These are phyloP conservation scores for Maniola hyperantus DNA, from an alignment of 2,888 invertebrate species.

Conservation along the genomic window DNA sequence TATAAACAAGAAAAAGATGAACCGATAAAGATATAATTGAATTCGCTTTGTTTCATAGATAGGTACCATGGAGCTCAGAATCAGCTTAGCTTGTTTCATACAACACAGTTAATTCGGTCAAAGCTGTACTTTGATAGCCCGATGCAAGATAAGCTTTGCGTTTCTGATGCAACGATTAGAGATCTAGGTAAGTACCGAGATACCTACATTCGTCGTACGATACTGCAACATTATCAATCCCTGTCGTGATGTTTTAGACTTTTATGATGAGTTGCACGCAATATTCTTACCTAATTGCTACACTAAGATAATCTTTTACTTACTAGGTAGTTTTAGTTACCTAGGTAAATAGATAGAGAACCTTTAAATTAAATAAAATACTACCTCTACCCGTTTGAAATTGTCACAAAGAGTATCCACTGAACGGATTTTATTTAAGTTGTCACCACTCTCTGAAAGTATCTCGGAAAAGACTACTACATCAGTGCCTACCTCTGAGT, in stretches of 20 bases:
- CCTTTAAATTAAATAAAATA: too few species aligned
- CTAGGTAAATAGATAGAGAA: neutral
- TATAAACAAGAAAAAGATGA: slow-evolving; percentile 33
- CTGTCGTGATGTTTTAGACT: neutral
- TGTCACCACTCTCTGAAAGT: too few species aligned
- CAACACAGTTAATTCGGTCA: slow-evolving; percentile 35
- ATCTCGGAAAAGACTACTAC: too few species aligned
- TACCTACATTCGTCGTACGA: neutral
- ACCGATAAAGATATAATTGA: slow-evolving; percentile 32
- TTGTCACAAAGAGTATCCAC: too few species aligned
- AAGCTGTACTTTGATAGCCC: slow-evolving; percentile 26
- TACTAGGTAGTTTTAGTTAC: neutral
- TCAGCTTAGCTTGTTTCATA: slow-evolving; percentile 25
- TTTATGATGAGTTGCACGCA: neutral
- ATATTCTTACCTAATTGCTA: neutral
- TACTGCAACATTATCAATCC: slow-evolving; percentile 4
- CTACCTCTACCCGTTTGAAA: too few species aligned
- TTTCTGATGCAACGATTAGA: slow-evolving; percentile 27
- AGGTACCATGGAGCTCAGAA: too few species aligned
- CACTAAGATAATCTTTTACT: neutral
- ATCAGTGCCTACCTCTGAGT: too few species aligned
- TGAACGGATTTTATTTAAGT: too few species aligned
- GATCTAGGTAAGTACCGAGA: too few species aligned
- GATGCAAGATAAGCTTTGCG: slow-evolving; percentile 31
- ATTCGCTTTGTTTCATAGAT: slow-evolving; percentile 31